Evolutionary conservation across 2,797 vertebrate genomes (phyloP).

Genomic region (Lagocephalus sceleratus): DNA sequence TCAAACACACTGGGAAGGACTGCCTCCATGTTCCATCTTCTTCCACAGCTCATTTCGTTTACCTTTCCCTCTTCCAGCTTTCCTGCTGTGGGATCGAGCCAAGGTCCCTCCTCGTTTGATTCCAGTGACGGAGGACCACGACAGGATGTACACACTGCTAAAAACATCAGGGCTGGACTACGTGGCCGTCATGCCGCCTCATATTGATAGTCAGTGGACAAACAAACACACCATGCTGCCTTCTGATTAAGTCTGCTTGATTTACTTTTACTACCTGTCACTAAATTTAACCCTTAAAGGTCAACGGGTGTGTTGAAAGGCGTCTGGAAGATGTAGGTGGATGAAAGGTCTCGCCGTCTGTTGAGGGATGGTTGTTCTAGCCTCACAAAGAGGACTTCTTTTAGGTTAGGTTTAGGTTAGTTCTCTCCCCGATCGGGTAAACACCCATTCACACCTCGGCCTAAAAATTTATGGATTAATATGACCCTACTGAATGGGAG

Average conservation of each 20-base stretch:
- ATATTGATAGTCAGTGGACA: slow-evolving; percentile 79
- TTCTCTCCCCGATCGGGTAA: too few relatives aligned
- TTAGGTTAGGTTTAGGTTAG: too few relatives aligned
- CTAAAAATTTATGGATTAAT: too few relatives aligned
- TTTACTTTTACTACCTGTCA: background rate
- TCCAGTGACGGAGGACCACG: slow-evolving; percentile 85
- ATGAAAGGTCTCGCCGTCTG: too few relatives aligned
- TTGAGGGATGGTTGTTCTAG: too few relatives aligned
- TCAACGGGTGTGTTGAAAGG: too few relatives aligned
- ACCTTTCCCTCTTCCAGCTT: slow-evolving; percentile 67
- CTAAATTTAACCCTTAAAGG: too few relatives aligned
- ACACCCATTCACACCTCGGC: too few relatives aligned
- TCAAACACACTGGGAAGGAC: too few relatives aligned
- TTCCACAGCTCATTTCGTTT: background rate
- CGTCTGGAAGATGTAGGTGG: too few relatives aligned
- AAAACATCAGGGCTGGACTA: slow-evolving; percentile 84
- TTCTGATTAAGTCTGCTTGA: background rate
- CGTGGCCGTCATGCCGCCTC: slow-evolving; percentile 87
- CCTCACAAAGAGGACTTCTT: too few relatives aligned
- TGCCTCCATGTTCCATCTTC: background rate
- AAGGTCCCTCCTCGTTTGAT: slow-evolving; percentile 80
- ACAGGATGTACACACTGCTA: slow-evolving; percentile 83
- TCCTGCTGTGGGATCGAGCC: slow-evolving; percentile 86
- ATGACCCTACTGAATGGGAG: too few relatives aligned
- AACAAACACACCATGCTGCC: background rate